A percentile compares a stretch with the other conserved stretches of the same genome.
These are phyloP conservation scores for Anarrhichthys ocellatus DNA, from an alignment of 2,113 vertebrate genomes.

Conservation along the genomic window DNA sequence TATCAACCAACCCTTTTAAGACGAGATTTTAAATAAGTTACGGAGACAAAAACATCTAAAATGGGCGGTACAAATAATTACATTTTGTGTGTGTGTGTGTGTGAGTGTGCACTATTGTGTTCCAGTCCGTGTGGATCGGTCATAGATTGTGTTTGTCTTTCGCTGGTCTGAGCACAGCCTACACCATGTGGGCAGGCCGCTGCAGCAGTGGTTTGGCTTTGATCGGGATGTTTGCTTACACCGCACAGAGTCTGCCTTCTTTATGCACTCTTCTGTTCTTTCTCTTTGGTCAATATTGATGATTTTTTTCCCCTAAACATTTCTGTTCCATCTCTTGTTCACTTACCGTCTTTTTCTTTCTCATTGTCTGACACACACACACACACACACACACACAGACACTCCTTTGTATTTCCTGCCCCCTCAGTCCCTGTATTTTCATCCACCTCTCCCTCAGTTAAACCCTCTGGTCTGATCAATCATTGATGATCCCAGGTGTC, in stretches of 20 bases:
- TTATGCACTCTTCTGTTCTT: neutral
- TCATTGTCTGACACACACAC: neutral
- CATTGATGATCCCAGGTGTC: conserved; percentile 85
- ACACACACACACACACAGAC: neutral
- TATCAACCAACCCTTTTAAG: neutral
- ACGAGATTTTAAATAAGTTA: too few relatives aligned
- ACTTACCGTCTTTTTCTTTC: neutral
- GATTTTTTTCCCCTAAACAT: conserved; percentile 1
- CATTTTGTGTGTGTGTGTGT: neutral
- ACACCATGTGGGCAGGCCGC: conserved; percentile 37
- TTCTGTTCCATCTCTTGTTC: neutral
- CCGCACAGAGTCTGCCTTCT: conserved; percentile 8
- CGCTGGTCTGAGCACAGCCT: conserved; percentile 53
- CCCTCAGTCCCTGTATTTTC: conserved; percentile 25
- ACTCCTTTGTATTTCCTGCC: conserved; percentile 42
- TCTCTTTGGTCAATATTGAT: conserved; percentile 20
- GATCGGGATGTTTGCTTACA: conserved; percentile 48
- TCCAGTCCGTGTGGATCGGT: conserved; percentile 11
- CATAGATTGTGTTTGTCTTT: conserved; percentile 62
- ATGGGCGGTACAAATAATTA: neutral
- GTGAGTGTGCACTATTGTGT: conserved; percentile 19
- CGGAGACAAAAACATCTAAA: neutral
- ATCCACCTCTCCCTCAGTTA: conserved; percentile 56
- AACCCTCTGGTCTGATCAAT: conserved; percentile 80
- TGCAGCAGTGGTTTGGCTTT: conserved; percentile 50